Conservation (phyloP, 1,140 invertebrate genomes). For the Lordiphosa mommai region DNA sequence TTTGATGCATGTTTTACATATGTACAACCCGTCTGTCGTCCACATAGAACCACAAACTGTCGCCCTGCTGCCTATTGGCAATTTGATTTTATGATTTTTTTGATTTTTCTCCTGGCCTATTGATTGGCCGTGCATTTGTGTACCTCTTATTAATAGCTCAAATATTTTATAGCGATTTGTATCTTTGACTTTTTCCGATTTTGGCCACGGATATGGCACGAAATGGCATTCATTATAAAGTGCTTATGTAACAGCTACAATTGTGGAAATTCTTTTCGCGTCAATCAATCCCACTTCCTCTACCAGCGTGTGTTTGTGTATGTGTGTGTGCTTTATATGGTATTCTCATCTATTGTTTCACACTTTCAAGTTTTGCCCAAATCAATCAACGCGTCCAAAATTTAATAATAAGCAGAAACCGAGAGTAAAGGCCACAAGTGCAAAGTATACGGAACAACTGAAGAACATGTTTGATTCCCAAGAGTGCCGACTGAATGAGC, state of each 20-base stretch:
- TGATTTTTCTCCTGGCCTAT: constrained; percentile 31
- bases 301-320: constrained; percentile 12
- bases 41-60: constrained; percentile 20
- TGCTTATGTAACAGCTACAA: constrained; percentile 58
- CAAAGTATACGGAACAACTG: constrained; percentile 48
- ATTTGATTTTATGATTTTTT: constrained; percentile 15
- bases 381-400: constrained; percentile 50
- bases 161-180: constrained; percentile 73
- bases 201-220: constrained; percentile 63
- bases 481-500: constrained; percentile 29
- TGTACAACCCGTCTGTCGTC: constrained; percentile 7
- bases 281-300: constrained; percentile 72
- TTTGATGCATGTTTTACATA: constrained; percentile 24
- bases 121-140: constrained; percentile 60
- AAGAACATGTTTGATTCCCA: constrained; percentile 6
- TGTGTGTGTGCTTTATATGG: constrained; percentile 14
- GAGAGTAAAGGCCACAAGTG: constrained; percentile 39
- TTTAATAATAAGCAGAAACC: constrained; percentile 67
- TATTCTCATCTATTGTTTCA: constrained; percentile 40
- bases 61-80: constrained; percentile 18
- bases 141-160: constrained; percentile 70
- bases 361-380: constrained; percentile 48
- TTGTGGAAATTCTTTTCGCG: constrained; percentile 65
- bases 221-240: constrained; percentile 55
- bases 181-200: constrained; percentile 69